These are phyloP conservation scores for Coleophora deauratella DNA, from an alignment of 2,888 invertebrate genomes.

Conservation along the genomic window DNA sequence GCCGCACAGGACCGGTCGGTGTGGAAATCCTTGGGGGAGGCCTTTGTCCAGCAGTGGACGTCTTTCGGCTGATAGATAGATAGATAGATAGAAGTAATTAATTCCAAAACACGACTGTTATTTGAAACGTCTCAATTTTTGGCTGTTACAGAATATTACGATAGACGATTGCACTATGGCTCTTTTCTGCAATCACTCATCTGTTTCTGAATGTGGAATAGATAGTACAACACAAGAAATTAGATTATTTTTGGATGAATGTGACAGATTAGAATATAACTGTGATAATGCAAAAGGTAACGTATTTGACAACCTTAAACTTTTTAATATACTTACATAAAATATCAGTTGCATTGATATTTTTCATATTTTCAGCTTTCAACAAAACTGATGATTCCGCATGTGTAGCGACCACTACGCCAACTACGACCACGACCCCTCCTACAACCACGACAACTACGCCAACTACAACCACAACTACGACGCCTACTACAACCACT, in stretches of 20 bases:
- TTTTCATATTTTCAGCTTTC: neutral
- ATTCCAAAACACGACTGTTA: too few species aligned
- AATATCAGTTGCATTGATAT: too few species aligned
- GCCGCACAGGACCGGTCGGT: too few species aligned
- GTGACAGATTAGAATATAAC: conserved; percentile 48
- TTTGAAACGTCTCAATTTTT: too few species aligned
- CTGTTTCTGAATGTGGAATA: conserved; percentile 32
- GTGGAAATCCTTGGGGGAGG: too few species aligned
- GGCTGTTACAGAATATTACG: too few species aligned
- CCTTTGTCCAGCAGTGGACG: too few species aligned
- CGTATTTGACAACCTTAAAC: too few species aligned
- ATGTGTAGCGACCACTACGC: conserved; percentile 2
- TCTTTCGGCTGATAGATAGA: too few species aligned
- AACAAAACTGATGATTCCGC: conserved; percentile 1
- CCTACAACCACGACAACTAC: conserved; percentile 4
- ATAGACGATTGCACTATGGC: too few species aligned
- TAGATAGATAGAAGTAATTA: too few species aligned
- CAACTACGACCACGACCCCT: conserved; percentile 7
- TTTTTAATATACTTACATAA: too few species aligned
- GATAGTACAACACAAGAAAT: conserved; percentile 17
- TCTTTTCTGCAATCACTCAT: conserved; percentile 42
- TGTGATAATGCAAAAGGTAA: conserved; percentile 39
- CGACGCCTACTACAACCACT: conserved; percentile 4
- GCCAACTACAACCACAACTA: conserved; percentile 6
- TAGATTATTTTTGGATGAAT: conserved; percentile 41